Evolutionary conservation across 2,113 vertebrate genomes (phyloP), one percentile per base, ranked within the genome.

Genomic region (Uria lomvia): DNA sequence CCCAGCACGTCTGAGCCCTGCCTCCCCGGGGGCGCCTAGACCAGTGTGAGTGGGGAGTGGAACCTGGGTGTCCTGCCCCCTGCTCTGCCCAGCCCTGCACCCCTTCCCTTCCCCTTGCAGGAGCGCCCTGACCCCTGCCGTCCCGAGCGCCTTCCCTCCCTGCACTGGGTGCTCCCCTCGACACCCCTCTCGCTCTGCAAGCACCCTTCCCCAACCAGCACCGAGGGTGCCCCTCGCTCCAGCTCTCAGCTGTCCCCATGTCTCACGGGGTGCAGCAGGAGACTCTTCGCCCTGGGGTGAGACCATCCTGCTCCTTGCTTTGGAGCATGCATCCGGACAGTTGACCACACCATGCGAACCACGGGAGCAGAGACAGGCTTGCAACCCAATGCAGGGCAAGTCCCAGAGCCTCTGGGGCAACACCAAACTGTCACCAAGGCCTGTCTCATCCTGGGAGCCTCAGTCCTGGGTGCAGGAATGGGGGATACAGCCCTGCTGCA

Each of bases 301-400:
- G 45, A 36, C 50, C 1, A 3, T 81, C 29, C 42, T 32, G 34
- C 62, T 90, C 38, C 38, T 65, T 8, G 38, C 56, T 90, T 58
- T 90, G 43, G 26, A 65, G 18, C 0, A 0, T 42, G 49, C 50
- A 45, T 29, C 43, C 2, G 3, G 40, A 32, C 32, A 80, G 50
- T 22, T 2, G 3, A 40, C 34, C 0, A 3, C 24, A 42, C 50
- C 3, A 5, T 47, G 36, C 2, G 1, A 76, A 45, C 18, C 63
- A 65, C n/a, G 17, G 34, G 24, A 71, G 45, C 1, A 1, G n/a
- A 27, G n/a, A 47, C 36, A 43, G 59, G 59, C 21, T 88, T 83
- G 34, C 23, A 50, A 66, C 18, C 8, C 22, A 20, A 4, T 47
- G 49, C 58, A 32, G 50, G 58, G 34, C 50, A 86, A 71, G 29